Percentiles rank a stretch among this genome's conserved stretches.
Conservation (phyloP, 1,140 invertebrate genomes). For the Orius insidiosus region DNA sequence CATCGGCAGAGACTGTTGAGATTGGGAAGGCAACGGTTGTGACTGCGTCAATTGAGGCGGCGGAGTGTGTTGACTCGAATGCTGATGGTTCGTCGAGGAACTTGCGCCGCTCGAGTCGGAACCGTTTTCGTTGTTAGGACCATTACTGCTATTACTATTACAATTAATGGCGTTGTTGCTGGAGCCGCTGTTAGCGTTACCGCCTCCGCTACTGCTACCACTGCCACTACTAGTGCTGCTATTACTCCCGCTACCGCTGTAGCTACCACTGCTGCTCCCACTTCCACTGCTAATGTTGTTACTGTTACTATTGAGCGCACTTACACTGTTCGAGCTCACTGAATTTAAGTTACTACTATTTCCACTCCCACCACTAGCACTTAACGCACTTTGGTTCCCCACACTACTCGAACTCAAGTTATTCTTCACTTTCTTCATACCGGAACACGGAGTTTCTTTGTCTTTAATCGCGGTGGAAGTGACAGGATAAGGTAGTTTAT, state of each 20-base stretch:
- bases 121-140: neutral
- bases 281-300: neutral
- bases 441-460: neutral
- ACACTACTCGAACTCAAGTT: too few species aligned
- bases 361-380: too few species aligned
- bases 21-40: neutral
- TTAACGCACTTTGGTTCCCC: too few species aligned
- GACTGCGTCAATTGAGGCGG: too few species aligned
- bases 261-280: neutral
- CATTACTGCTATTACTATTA: neutral
- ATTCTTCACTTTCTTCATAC: conserved; percentile 9
- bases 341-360: too few species aligned
- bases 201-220: conserved; percentile 25
- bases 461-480: conserved; percentile 10
- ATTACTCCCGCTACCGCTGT: neutral
- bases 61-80: too few species aligned
- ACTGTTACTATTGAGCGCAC: neutral
- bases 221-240: conserved; percentile 24
- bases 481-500: conserved; percentile 20
- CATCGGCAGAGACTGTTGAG: neutral
- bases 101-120: too few species aligned
- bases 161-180: neutral
- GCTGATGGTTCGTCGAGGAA: neutral
- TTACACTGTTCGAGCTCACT: neutral
- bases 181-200: too few species aligned